Conservation (phyloP, 1,140 invertebrate genomes). For the Drosophila virilis region DNA sequence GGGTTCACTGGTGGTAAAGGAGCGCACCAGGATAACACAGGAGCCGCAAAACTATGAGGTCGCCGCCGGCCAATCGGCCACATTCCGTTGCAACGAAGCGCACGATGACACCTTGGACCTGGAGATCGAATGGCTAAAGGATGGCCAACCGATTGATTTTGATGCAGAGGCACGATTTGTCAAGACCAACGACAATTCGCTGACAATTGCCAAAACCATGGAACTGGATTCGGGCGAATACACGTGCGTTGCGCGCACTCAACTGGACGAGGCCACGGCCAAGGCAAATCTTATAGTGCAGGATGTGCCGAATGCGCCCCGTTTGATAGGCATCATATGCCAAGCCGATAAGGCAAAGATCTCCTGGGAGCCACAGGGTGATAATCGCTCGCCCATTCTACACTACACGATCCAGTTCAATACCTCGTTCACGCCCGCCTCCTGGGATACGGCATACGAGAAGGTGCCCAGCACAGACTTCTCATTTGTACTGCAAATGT, state of each 20-base stretch:
- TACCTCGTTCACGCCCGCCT: slow-evolving; percentile 96
- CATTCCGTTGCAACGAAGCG: slow-evolving; percentile 96
- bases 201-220: slow-evolving; percentile 96
- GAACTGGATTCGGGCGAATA: slow-evolving; percentile 98
- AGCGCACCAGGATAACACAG: slow-evolving; percentile 93
- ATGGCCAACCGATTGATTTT: slow-evolving; percentile 94
- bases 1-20: slow-evolving; percentile 93
- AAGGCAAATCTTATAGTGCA: slow-evolving; percentile 96
- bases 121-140: slow-evolving; percentile 94
- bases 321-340: slow-evolving; percentile 88
- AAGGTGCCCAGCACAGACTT: slow-evolving; percentile 92
- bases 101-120: slow-evolving; percentile 92
- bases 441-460: slow-evolving; percentile 92
- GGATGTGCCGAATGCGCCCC: slow-evolving; percentile 96
- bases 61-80: slow-evolving; percentile 93
- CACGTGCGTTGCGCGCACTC: slow-evolving; percentile 97
- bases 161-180: slow-evolving; percentile 93
- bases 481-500: slow-evolving; percentile 90
- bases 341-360: slow-evolving; percentile 89
- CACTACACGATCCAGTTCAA: slow-evolving; percentile 97
- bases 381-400: slow-evolving; percentile 97
- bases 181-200: slow-evolving; percentile 93
- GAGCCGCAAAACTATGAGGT: slow-evolving; percentile 96
- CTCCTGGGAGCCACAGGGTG: slow-evolving; percentile 94
- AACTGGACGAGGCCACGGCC: slow-evolving; percentile 92